Percentiles rank a stretch among this genome's conserved stretches.
phyloP scores from a whole-genome alignment of 2,888 invertebrate genomes.

The Crepidodera aurea region DNA sequence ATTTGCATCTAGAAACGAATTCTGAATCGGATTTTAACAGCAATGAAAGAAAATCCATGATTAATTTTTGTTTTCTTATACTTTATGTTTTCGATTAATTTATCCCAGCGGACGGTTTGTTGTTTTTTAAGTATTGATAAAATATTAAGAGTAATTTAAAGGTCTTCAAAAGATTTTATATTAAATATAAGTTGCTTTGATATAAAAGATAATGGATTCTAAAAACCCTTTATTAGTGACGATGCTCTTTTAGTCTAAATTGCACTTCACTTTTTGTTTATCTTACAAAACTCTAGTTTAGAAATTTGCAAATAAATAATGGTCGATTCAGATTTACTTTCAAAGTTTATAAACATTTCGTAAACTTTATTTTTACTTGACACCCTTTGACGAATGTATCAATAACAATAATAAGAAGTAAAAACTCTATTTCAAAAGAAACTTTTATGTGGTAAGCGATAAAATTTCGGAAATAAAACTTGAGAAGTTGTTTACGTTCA shows the following conservation, averaged over 20 bases:
- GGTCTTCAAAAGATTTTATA: no score
- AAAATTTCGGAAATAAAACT: conserved; percentile 20
- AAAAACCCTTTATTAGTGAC: no score
- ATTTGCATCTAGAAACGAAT: neutral
- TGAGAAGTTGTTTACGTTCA: conserved; percentile 16
- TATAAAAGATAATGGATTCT: no score
- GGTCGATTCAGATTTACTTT: no score
- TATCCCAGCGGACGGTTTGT: no score
- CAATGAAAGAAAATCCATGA: neutral
- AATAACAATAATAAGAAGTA: neutral
- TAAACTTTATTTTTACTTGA: neutral
- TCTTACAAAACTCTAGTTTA: no score
- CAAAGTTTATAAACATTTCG: neutral
- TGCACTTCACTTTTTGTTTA: no score
- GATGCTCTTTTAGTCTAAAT: no score
- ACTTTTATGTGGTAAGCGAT: conserved; percentile 15
- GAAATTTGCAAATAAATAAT: no score
- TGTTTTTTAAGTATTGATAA: no score
- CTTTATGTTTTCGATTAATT: neutral
- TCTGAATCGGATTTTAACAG: neutral
- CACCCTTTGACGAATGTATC: neutral
- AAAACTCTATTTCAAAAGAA: conserved; percentile 13
- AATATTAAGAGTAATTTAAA: no score
- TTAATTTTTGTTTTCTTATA: neutral
- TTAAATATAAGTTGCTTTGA: no score